Base-by-base conservation (phyloP, 2,113 vertebrate species). In the Pachypanchax playfairii region DNA sequence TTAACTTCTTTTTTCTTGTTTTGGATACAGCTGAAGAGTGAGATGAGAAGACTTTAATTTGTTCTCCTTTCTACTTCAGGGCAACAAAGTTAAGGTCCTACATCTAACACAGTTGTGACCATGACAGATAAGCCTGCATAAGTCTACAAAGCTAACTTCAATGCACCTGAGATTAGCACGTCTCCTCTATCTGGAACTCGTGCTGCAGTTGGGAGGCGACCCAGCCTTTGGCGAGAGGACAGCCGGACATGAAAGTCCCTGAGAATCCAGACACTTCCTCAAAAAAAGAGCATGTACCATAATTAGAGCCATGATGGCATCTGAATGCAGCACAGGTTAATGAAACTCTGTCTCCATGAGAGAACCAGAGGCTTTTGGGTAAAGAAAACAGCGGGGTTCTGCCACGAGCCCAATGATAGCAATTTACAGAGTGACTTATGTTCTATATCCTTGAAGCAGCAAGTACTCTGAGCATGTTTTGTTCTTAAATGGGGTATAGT, bases 391-490 rank as follows among this genome's bases (percentile, higher is more conserved):
- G 90, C 85, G 70, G 90, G 91, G 77, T 75, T 89, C 91, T 91
- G 89, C 90, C 89, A 92, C 79, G 61, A 87, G 89, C 88, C 42
- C 89, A 77, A 84, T 86, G 90, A 91, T 86, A 78, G 90, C 90
- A 91, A 92, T 92, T 92, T 92, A 89, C 86, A 80, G 88, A 89
- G 86, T 90, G 90, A 92, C 87, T 92, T 90, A 92, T 92, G 90
- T 89, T 82, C 86, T 80, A 73, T 84, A 88, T 86, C 85, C 86
- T 75, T 73, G 67, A 79, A 81, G 77, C 87, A 78, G 80, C 80
- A 26, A 82, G 74, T 77, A 84, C 84, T 90, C 78, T 85, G 80
- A 82, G 81, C 68, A 56, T 85, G 85, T 89, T 86, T 87, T 91
- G 86, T 88, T 88, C 86, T 88, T 90, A 90, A 90, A 87, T 84